These are phyloP conservation scores for Cyprinella venusta DNA, from an alignment of 2,797 vertebrate species.

Conservation along the genomic window DNA sequence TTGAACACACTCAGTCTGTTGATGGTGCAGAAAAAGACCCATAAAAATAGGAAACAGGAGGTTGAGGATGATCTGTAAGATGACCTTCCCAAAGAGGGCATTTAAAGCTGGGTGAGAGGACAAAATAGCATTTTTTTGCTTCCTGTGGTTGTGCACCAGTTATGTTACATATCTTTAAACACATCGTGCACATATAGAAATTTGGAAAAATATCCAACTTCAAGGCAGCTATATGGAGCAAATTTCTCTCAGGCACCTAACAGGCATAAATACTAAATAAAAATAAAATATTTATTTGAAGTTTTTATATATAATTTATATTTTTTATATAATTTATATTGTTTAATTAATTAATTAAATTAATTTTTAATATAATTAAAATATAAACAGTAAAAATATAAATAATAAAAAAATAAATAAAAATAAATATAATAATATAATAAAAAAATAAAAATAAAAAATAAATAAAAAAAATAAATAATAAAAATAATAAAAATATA, in stretches of 20 bases:
- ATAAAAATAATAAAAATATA: too few relatives aligned
- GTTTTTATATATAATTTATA: too few relatives aligned
- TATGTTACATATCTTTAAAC: neutral
- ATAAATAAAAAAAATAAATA: too few relatives aligned
- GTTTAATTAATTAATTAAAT: too few relatives aligned
- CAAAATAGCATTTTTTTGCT: neutral
- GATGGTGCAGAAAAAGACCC: conserved; percentile 27
- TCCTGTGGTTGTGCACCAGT: conserved; percentile 12
- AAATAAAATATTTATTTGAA: neutral
- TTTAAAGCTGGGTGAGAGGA: neutral
- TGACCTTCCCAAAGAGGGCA: conserved; percentile 64
- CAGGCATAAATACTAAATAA: neutral
- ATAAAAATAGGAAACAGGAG: conserved; percentile 71
- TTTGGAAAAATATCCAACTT: neutral
- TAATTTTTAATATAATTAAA: too few relatives aligned
- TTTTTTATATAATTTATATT: too few relatives aligned
- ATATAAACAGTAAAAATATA: too few relatives aligned
- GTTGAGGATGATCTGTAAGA: conserved; percentile 69
- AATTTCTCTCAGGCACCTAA: neutral
- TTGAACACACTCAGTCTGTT: conserved; percentile 14
- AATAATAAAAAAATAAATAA: too few relatives aligned
- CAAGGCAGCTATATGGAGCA: neutral
- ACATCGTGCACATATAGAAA: neutral
- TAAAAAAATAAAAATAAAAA: too few relatives aligned
- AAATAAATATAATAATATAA: too few relatives aligned